Base-by-base conservation (phyloP, 2,888 invertebrate species). In the Phalera bucephala region DNA sequence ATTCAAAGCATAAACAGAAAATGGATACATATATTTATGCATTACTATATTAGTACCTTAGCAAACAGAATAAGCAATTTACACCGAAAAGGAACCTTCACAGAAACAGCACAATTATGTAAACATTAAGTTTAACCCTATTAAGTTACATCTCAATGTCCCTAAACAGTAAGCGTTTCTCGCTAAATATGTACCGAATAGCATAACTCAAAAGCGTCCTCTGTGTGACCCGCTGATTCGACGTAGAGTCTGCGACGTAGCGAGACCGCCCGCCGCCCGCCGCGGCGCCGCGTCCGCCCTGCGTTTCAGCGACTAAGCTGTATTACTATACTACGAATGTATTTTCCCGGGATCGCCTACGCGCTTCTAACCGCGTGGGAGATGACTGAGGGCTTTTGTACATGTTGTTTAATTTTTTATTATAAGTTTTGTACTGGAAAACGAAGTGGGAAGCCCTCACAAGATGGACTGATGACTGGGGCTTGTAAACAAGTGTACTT, bases 361-460 rank as follows among this genome's bases (percentile, higher is more conserved):
- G 68, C 72, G 37, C 47, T 61, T 56, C 59, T 63, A 64, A 52
- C 40, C 44, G 64, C 68, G 74, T 74, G 61, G 73, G 75, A 50
- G 67, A 56, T 37, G 39, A 35, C 56, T 56, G 52, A 58, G 64
- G n/a, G 48, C 33, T 49, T 37, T 8, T 41, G 34, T 62, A 72
- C 51, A 65, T 63, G 52, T 21, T 63, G 72, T 46, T 48, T 28
- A 46, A 23, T 42, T 50, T 55, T 45, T 26, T 29, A 21, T 37
- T 7, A n/a, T n/a, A n/a, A n/a, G n/a, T n/a, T n/a, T n/a, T n/a
- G n/a, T n/a, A n/a, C n/a, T n/a, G n/a, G n/a, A n/a, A n/a, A n/a
- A n/a, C n/a, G n/a, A n/a, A n/a, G n/a, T n/a, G n/a, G n/a, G n/a
- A n/a, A n/a, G n/a, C n/a, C n/a, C n/a, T n/a, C n/a, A n/a, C n/a